phyloP scores from a whole-genome alignment of 2,797 vertebrate genomes.

The Erithacus rubecula region DNA sequence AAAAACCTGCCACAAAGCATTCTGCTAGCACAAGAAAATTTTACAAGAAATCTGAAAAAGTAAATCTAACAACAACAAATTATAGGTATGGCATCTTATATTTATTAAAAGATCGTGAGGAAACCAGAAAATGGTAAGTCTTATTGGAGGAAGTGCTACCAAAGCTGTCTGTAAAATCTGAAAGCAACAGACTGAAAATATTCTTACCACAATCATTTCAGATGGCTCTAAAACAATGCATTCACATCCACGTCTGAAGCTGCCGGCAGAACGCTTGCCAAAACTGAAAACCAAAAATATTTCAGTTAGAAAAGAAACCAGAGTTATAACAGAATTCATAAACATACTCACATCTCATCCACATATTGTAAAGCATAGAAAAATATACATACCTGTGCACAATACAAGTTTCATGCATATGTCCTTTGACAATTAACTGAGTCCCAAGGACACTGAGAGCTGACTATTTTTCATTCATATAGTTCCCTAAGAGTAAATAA shows the following conservation, averaged over 20 bases:
- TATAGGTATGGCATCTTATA: background rate
- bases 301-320: constrained; percentile 14
- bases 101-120: background rate
- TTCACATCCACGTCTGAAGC: constrained; percentile 95
- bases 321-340: background rate
- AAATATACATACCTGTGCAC: background rate
- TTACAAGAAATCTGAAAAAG: background rate
- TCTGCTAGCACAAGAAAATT: background rate
- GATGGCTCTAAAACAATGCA: constrained; percentile 98
- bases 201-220: constrained; percentile 99
- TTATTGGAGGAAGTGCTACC: background rate
- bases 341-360: background rate
- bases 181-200: background rate
- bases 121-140: background rate
- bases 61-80: background rate
- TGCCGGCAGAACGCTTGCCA: constrained; percentile 95
- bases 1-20: background rate
- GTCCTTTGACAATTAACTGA: background rate
- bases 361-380: background rate
- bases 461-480: background rate
- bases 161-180: background rate
- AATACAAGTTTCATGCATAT: background rate
- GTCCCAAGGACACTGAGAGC: background rate
- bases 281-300: constrained; percentile 80
- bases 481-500: background rate